Percentiles rank a stretch among this genome's conserved stretches.
Evolutionary conservation across 2,888 invertebrate species (phyloP).

Genomic region (Agapetus fuscipes): DNA sequence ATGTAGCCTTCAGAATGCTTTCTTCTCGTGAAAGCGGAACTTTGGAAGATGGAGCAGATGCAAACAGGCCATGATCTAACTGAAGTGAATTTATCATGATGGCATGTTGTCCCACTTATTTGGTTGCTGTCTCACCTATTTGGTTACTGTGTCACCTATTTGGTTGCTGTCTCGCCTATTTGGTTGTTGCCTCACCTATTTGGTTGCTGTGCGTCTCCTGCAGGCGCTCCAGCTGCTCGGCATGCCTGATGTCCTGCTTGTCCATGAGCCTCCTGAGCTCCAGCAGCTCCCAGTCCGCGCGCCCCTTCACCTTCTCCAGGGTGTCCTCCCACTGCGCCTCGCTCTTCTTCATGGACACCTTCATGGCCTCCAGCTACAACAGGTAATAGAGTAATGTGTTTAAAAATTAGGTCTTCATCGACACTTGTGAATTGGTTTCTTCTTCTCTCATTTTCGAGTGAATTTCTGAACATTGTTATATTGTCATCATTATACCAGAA

Average conservation of each 20-base stretch:
- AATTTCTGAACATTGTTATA: too few relatives aligned
- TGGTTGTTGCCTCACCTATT: constrained; percentile 48
- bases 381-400: neutral
- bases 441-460: neutral
- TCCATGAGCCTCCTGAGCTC: constrained; percentile 61
- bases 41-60: too few relatives aligned
- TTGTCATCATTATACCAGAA: too few relatives aligned
- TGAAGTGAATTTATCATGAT: too few relatives aligned
- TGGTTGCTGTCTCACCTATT: too few relatives aligned
- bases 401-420: neutral
- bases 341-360: constrained; percentile 54
- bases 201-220: constrained; percentile 55
- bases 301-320: constrained; percentile 50
- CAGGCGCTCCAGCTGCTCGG: constrained; percentile 60
- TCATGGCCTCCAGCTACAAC: constrained; percentile 54
- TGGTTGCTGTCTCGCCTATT: too few relatives aligned
- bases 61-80: too few relatives aligned
- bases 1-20: too few relatives aligned
- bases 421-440: neutral
- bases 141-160: too few relatives aligned
- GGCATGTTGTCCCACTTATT: too few relatives aligned
- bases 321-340: constrained; percentile 47
- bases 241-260: constrained; percentile 64
- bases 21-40: too few relatives aligned
- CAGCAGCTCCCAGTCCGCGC: constrained; percentile 58